These are phyloP conservation scores for Coelogynopora nodosa DNA, from an alignment of 2,888 invertebrate genomes.

Conservation along the genomic window DNA sequence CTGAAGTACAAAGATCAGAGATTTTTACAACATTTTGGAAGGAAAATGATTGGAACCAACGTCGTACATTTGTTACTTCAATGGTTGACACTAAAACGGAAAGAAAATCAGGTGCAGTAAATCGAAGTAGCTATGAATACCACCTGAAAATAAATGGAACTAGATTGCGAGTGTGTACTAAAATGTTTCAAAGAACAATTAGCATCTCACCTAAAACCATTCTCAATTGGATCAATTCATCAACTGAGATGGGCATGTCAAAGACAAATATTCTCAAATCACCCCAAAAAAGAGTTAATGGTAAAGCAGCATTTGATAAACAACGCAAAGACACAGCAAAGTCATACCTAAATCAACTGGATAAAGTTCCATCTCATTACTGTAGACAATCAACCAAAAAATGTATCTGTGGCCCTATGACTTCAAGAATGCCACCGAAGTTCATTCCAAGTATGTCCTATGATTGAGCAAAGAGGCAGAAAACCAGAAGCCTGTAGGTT, in stretches of 20 bases:
- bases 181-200: not conserved
- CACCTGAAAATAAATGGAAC: not conserved
- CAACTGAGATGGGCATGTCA: no score
- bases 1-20: not conserved
- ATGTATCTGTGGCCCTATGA: slow-evolving; percentile 15
- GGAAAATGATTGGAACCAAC: not conserved
- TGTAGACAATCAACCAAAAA: not conserved
- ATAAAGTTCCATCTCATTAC: slow-evolving; percentile 26
- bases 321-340: not conserved
- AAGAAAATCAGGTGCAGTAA: not conserved
- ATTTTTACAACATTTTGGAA: not conserved
- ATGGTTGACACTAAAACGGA: not conserved
- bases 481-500: not conserved
- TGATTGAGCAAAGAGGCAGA: not conserved
- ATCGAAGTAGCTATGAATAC: not conserved
- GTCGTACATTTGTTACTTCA: not conserved
- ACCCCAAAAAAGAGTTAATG: not conserved
- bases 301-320: not conserved
- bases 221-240: not conserved
- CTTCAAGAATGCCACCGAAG: not conserved
- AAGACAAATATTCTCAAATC: not conserved
- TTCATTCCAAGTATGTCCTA: not conserved
- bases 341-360: not conserved
- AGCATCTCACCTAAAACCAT: not conserved
- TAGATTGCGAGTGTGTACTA: not conserved